Evolutionary conservation across 23 tunicate genomes (phyloP).

Genomic region (Botrylloides violaceus): DNA sequence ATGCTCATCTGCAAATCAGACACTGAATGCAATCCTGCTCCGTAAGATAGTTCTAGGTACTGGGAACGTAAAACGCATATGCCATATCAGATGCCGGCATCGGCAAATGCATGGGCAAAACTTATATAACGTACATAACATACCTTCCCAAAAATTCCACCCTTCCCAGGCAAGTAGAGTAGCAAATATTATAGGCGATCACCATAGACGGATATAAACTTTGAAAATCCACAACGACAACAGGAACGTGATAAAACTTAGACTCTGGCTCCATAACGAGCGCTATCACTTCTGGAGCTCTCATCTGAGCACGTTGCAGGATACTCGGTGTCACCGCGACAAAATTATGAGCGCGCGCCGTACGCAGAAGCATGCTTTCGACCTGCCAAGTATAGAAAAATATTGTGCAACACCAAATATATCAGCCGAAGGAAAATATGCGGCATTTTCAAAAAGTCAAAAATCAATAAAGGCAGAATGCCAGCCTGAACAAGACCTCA

Average conservation of each 20-base stretch:
- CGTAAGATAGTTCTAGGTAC: too few species aligned
- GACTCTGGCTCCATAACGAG: conserved; percentile 94
- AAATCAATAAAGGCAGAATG: too few species aligned
- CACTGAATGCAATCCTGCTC: too few species aligned
- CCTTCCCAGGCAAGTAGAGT: conserved; percentile 81
- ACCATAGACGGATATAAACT: conserved; percentile 89
- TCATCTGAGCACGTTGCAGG: conserved; percentile 58
- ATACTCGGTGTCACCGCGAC: conserved; percentile 69
- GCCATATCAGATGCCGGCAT: too few species aligned
- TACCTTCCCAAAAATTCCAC: conserved; percentile 58
- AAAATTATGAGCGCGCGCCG: conserved; percentile 41
- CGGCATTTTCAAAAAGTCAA: not conserved
- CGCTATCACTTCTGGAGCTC: conserved; percentile 81
- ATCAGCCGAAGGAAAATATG: not conserved
- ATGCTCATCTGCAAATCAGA: too few species aligned
- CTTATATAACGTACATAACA: too few species aligned
- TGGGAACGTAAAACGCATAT: too few species aligned
- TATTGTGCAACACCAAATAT: too few species aligned
- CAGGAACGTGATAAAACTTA: conserved; percentile 61
- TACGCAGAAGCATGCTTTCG: conserved; percentile 87
- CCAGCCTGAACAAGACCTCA: too few species aligned
- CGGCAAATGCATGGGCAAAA: too few species aligned
- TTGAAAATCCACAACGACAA: conserved; percentile 85
- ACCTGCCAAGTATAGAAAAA: conserved; percentile 32
- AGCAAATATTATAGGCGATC: conserved; percentile 84